Evolutionary conservation across 2,888 invertebrate species (phyloP).

Genomic region (Desoria tigrina): DNA sequence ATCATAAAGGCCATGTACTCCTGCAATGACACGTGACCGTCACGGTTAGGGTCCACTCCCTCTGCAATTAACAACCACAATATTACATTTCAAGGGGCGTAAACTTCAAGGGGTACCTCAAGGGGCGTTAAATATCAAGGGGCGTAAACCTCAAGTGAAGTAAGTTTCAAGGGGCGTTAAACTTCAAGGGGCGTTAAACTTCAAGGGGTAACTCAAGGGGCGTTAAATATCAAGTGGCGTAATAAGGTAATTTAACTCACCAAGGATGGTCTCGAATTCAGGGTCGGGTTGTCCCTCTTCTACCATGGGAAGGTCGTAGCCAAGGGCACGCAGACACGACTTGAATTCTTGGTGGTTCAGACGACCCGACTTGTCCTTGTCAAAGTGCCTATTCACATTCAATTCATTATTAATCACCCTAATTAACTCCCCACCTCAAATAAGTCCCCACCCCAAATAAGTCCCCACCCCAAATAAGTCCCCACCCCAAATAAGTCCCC

Average conservation of each 20-base stretch:
- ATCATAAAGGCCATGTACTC: slow-evolving; percentile 99
- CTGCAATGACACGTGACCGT: slow-evolving; percentile 96
- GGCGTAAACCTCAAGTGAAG: neutral
- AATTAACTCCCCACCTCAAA: too few species aligned
- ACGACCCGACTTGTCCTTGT: slow-evolving; percentile 99
- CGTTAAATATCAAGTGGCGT: too few species aligned
- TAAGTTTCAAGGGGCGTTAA: too few species aligned
- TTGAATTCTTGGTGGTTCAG: slow-evolving; percentile 98
- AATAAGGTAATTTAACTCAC: too few species aligned
- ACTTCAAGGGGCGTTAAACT: too few species aligned
- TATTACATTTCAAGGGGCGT: neutral
- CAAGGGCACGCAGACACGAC: slow-evolving; percentile 90
- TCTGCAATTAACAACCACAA: slow-evolving; percentile 62
- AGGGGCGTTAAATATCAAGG: too few species aligned
- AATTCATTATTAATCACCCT: too few species aligned
- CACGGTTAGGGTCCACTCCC: slow-evolving; percentile 88
- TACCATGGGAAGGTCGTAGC: slow-evolving; percentile 99
- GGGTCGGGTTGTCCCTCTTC: slow-evolving; percentile 99
- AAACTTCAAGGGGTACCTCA: too few species aligned
- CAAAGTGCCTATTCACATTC: slow-evolving; percentile 98
- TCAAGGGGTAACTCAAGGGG: too few species aligned
- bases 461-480: too few species aligned
- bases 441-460: too few species aligned
- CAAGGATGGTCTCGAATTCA: slow-evolving; percentile 95
- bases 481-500: too few species aligned